These are phyloP conservation scores for Torymus aiolomorphi DNA, from an alignment of 2,888 invertebrate genomes.

Conservation along the genomic window DNA sequence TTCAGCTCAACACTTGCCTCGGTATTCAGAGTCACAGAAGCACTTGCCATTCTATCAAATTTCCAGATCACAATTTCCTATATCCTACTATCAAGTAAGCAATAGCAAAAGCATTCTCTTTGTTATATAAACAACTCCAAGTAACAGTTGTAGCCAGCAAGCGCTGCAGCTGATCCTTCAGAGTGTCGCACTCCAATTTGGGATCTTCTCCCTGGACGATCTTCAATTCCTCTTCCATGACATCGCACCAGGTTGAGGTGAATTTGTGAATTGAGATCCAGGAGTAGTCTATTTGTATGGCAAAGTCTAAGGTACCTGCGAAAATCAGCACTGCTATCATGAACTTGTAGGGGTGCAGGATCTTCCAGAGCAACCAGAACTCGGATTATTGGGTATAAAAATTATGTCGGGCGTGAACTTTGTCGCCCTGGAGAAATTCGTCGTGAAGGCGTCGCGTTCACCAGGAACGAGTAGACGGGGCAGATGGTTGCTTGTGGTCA, in stretches of 20 bases:
- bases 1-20: conserved; percentile 42
- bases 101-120: conserved; percentile 56
- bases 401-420: conserved; percentile 63
- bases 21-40: conserved; percentile 26
- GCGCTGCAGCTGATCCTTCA: conserved; percentile 60
- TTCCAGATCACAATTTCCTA: conserved; percentile 69
- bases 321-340: conserved; percentile 68
- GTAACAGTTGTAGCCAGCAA: conserved; percentile 65
- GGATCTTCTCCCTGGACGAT: neutral
- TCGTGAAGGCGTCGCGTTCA: conserved; percentile 67
- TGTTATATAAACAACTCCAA: conserved; percentile 67
- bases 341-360: conserved; percentile 66
- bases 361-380: conserved; percentile 69
- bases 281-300: conserved; percentile 63
- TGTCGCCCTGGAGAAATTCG: conserved; percentile 63
- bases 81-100: conserved; percentile 68
- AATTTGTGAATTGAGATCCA: conserved; percentile 69
- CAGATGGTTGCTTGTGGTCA: too few species aligned
- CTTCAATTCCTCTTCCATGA: conserved; percentile 56
- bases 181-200: neutral
- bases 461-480: conserved; percentile 66
- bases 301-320: conserved; percentile 67
- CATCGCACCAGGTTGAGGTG: conserved; percentile 59
- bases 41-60: conserved; percentile 61
- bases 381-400: too few species aligned